Evolutionary conservation across 2,888 invertebrate species (phyloP), one percentile per base, ranked within the genome.

Genomic region (Argyresthia albistria): DNA sequence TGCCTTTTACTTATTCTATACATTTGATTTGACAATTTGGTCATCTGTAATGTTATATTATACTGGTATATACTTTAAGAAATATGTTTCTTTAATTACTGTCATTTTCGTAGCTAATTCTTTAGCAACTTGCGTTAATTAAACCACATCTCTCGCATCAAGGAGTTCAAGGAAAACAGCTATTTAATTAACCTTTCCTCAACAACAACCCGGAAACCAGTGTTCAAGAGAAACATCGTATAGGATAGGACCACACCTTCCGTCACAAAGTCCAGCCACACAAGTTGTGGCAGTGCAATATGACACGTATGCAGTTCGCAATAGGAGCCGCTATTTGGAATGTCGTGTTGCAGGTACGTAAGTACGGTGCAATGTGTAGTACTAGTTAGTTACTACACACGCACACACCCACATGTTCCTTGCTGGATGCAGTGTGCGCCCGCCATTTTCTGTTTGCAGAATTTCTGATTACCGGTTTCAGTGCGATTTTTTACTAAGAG

Each of bases 201-300:
- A 47, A 47, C 50, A 60, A 60, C 60, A 70, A 76, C 70, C 67
- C 81, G 74, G 79, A 78, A 74, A 61, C 67, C 62, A 70, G 66
- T 60, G 37, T 66, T 65, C 58, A 59, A 64, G 69, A 70, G 73
- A n/a, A 73, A 75, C 76, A 71, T 73, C 67, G 63, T 35, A 48
- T 60, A 25, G 54, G 64, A 48, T 60, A 25, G 54, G 64, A 62
- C 66, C 75, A 75, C 77, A 73, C 77, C 75, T 76, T 67, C 66
- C 60, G 16, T 35, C 4, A 16, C 50, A 35, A 12, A 14, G 25
- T 35, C 10, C 50, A 16, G 25, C n/a, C 11, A 12, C 25, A 37
- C 8, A 37, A 14, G 12, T 36, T 37, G 12, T 37, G 37, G 15
- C 10, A 48, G 37, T 37, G n/a, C 25, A 37, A 36, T 37, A 48